These are phyloP conservation scores for Chiropotes sagulatus DNA, from an alignment of 2,797 vertebrate species.

Conservation along the genomic window DNA sequence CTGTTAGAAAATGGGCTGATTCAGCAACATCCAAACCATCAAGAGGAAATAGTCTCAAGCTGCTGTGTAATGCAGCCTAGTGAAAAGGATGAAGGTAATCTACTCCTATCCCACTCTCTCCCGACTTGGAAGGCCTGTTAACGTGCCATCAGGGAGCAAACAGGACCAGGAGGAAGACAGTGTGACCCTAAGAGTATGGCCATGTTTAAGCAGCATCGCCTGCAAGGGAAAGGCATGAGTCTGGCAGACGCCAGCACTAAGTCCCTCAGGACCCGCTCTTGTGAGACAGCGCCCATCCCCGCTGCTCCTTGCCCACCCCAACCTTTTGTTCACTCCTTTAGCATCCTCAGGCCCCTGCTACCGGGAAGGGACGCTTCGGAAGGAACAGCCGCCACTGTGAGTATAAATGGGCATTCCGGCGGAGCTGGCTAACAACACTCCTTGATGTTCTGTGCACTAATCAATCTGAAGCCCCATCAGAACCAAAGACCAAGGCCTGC, in stretches of 20 bases:
- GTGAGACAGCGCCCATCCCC: neutral
- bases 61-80: neutral
- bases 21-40: neutral
- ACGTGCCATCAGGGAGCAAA: neutral
- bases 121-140: neutral
- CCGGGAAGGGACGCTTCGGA: neutral
- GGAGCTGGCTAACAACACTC: neutral
- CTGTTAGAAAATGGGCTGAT: neutral
- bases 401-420: neutral
- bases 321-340: neutral
- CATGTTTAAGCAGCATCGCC: neutral
- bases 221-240: neutral
- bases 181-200: neutral
- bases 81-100: neutral
- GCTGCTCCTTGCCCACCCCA: neutral
- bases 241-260: neutral
- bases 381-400: fast-evolving
- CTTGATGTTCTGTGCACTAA: neutral
- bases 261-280: neutral
- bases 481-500: neutral
- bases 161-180: too few species aligned
- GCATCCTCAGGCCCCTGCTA: neutral
- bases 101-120: neutral
- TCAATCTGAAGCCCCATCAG: neutral
- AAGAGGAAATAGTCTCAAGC: neutral